Evolutionary conservation across 2,888 invertebrate genomes (phyloP).

Genomic region (Calliphora vomitoria): DNA sequence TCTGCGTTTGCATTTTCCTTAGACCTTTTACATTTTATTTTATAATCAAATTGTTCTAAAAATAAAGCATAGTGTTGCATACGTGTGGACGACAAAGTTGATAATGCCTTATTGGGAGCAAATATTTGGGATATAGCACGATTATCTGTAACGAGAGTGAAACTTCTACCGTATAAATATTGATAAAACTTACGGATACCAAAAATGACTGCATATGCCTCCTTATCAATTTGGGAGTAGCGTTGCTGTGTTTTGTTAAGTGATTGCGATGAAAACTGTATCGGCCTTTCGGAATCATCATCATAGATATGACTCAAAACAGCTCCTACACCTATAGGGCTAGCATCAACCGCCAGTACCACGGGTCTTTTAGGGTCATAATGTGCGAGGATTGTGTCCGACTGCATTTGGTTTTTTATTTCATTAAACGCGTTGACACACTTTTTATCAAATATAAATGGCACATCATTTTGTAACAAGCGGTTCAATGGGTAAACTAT

Average conservation of each 20-base stretch:
- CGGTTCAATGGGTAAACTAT: conserved; percentile 76
- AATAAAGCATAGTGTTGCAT: conserved; percentile 69
- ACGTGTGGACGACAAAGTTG: conserved; percentile 48
- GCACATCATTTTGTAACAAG: not conserved
- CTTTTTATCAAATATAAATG: conserved; percentile 17
- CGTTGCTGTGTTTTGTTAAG: conserved; percentile 69
- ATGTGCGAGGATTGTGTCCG: conserved; percentile 75
- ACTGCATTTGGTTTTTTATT: conserved; percentile 76
- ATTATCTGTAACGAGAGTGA: conserved; percentile 76
- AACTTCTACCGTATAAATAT: conserved; percentile 80
- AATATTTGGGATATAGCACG: conserved; percentile 73
- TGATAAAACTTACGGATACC: conserved; percentile 82
- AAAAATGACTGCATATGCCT: conserved; percentile 81
- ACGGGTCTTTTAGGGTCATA: conserved; percentile 77
- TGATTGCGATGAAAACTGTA: conserved; percentile 81
- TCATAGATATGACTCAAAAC: conserved; percentile 79
- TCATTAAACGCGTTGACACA: conserved; percentile 76
- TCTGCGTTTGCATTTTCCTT: conserved; percentile 65
- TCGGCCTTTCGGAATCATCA: conserved; percentile 75
- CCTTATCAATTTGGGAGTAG: conserved; percentile 72
- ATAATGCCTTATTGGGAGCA: conserved; percentile 63
- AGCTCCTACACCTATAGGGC: conserved; percentile 77
- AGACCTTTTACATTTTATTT: conserved; percentile 34
- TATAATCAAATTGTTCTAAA: conserved; percentile 53
- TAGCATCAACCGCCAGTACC: conserved; percentile 78